Evolutionary conservation across 2,797 vertebrate genomes (phyloP).

Genomic region (Eleutherodactylus coqui): DNA sequence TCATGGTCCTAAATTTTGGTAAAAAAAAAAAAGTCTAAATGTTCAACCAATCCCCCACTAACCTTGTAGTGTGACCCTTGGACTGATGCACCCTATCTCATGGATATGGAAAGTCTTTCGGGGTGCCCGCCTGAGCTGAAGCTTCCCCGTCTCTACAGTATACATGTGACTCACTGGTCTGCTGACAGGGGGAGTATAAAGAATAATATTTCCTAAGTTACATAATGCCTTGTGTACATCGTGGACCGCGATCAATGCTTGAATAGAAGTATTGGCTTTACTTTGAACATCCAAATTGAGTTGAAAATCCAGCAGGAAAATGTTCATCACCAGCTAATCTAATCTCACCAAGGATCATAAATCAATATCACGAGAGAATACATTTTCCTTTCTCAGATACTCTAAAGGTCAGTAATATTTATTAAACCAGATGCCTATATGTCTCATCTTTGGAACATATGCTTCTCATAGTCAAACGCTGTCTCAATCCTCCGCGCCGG

Average conservation of each 20-base stretch:
- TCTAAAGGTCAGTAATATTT: conserved; percentile 47
- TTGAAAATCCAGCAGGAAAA: conserved; percentile 26
- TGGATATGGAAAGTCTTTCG: not conserved
- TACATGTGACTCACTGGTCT: not conserved
- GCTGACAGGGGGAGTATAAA: not conserved
- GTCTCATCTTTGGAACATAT: conserved; percentile 53
- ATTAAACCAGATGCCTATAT: conserved; percentile 53
- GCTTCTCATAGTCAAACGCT: conserved; percentile 33
- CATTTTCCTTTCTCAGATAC: conserved; percentile 40
- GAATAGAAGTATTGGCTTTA: conserved; percentile 17
- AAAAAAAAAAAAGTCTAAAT: not conserved
- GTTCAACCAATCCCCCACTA: not conserved
- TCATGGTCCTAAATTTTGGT: not conserved
- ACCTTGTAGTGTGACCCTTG: not conserved
- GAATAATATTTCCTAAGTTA: not conserved
- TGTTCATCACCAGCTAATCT: conserved; percentile 35
- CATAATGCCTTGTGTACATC: not conserved
- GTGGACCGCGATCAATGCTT: not conserved
- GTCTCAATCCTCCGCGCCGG: conserved; percentile 29
- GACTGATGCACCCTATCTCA: not conserved
- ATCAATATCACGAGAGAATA: conserved; percentile 50
- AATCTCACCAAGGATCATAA: conserved; percentile 33
- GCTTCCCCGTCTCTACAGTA: not conserved
- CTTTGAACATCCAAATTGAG: conserved; percentile 9
- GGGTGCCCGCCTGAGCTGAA: not conserved